Percentiles rank a stretch among this genome's conserved stretches.
These are phyloP conservation scores for Incurvaria masculella DNA, from an alignment of 2,888 invertebrate species.

Conservation along the genomic window DNA sequence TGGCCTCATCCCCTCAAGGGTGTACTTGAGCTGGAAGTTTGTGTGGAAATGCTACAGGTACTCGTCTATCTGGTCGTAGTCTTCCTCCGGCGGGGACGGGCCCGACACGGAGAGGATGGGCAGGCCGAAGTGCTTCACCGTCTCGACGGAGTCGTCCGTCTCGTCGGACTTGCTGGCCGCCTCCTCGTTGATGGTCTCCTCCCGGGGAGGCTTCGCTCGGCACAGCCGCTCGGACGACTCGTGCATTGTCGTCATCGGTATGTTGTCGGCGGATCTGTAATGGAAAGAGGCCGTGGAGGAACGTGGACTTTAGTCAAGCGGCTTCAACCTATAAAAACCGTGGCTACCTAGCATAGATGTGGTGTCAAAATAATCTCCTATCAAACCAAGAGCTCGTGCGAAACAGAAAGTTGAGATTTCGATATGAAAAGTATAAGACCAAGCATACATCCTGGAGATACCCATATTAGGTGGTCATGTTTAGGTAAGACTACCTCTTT, in stretches of 20 bases:
- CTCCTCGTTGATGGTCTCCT: slow-evolving; percentile 49
- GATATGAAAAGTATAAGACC: too few species aligned
- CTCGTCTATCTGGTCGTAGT: slow-evolving; percentile 59
- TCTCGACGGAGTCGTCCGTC: slow-evolving; percentile 36
- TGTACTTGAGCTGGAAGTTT: slow-evolving; percentile 50
- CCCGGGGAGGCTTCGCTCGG: slow-evolving; percentile 36
- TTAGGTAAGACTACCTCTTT: too few species aligned
- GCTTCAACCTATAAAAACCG: too few species aligned
- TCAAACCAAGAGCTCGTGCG: too few species aligned
- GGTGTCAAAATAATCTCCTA: too few species aligned
- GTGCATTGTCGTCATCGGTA: slow-evolving; percentile 43
- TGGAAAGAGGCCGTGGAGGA: slow-evolving; percentile 7
- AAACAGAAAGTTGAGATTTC: too few species aligned
- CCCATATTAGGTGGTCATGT: too few species aligned
- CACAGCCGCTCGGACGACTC: slow-evolving; percentile 53
- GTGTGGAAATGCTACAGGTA: slow-evolving; percentile 60
- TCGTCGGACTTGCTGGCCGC: slow-evolving; percentile 45
- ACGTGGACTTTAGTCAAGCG: too few species aligned
- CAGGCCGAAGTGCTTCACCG: slow-evolving; percentile 64
- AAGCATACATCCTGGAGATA: too few species aligned
- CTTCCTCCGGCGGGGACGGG: slow-evolving; percentile 76
- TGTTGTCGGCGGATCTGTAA: slow-evolving; percentile 49
- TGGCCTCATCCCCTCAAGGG: slow-evolving; percentile 37
- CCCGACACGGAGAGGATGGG: slow-evolving; percentile 77
- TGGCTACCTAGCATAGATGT: too few species aligned